phyloP scores from a whole-genome alignment of 2,797 vertebrate genomes.

The Poecilia wingei region DNA sequence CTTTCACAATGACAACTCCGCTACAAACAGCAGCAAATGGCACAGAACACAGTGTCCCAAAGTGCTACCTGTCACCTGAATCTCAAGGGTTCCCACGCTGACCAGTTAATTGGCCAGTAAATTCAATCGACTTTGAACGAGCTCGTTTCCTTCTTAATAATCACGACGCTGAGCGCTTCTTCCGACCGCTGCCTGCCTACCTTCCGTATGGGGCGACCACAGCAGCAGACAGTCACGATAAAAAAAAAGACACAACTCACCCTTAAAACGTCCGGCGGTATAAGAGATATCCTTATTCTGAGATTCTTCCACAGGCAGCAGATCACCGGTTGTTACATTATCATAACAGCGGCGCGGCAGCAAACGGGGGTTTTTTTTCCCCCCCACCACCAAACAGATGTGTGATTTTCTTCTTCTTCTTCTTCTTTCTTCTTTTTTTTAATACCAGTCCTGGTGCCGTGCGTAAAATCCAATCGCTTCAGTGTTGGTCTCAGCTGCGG shows the following conservation, averaged over 20 bases:
- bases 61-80: neutral
- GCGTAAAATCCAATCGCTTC: slow-evolving; percentile 32
- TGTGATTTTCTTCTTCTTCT: neutral
- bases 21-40: slow-evolving; percentile 8
- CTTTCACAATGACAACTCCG: slow-evolving; percentile 39
- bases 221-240: slow-evolving; percentile 36
- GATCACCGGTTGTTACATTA: slow-evolving; percentile 76
- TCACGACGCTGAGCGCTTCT: slow-evolving; percentile 65
- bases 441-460: slow-evolving; percentile 38
- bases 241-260: slow-evolving; percentile 71
- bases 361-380: slow-evolving; percentile 44
- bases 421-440: neutral
- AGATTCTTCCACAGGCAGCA: slow-evolving; percentile 28
- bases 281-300: slow-evolving; percentile 26
- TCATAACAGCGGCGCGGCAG: slow-evolving; percentile 60
- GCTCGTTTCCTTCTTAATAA: slow-evolving; percentile 36
- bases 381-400: slow-evolving; percentile 47
- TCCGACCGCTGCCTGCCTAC: slow-evolving; percentile 42
- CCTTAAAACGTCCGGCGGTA: slow-evolving; percentile 63
- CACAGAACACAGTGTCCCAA: neutral
- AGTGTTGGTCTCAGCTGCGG: slow-evolving; percentile 37
- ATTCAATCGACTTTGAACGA: slow-evolving; percentile 24
- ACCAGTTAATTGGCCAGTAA: slow-evolving; percentile 17
- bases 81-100: slow-evolving; percentile 9
- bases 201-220: slow-evolving; percentile 44